Base-by-base conservation (phyloP, 2,888 invertebrate species). In the Psococerastis gibbosa region DNA sequence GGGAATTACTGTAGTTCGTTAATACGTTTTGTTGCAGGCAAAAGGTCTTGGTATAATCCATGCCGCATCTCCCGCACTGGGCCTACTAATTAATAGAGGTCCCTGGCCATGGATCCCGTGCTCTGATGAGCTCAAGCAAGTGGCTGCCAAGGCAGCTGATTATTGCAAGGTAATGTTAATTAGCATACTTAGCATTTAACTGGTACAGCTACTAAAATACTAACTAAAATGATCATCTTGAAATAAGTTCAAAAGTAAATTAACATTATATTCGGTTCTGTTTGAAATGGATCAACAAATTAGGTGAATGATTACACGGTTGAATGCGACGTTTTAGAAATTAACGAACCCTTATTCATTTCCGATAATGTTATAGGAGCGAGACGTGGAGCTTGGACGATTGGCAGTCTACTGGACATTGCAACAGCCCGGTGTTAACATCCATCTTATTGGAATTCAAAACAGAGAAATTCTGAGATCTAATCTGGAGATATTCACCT, bases 101-200 rank as follows among this genome's bases (percentile, higher is more conserved):
- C 78, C 83, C 1, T 78, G 71, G 48, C 54, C 60, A 1, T 91
- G 89, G 89, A 88, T 91, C 62, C 81, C 83, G 2, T 83, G 83
- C 2, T 60, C 64, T 18, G 65, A 73, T 16, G 66, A 74, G 41
- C 65, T 74, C 8, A 78, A 75, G 57, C 59, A 64, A 22, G 56
- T 68, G 23, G 78, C 80, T 57, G 58, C 56, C 35, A 58, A 69
- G 52, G 82, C 83, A 2, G 65, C 69, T 0, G 62, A 70, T 6
- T 71, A 70, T 54, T 83, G 82, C 59, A 71, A 73, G 64, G 78
- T 78, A 56, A 54, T n/a, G n/a, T n/a, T n/a, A 52, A n/a, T n/a
- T n/a, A n/a, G n/a, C n/a, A n/a, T n/a, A n/a, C n/a, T n/a, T n/a
- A n/a, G 22, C 8, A 15, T 35, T 22, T 41, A 11, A 15, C 16